phyloP scores from a whole-genome alignment of 30 jellyfish, hydroid and myxozoan species.

The Hydractinia symbiolongicarpus region DNA sequence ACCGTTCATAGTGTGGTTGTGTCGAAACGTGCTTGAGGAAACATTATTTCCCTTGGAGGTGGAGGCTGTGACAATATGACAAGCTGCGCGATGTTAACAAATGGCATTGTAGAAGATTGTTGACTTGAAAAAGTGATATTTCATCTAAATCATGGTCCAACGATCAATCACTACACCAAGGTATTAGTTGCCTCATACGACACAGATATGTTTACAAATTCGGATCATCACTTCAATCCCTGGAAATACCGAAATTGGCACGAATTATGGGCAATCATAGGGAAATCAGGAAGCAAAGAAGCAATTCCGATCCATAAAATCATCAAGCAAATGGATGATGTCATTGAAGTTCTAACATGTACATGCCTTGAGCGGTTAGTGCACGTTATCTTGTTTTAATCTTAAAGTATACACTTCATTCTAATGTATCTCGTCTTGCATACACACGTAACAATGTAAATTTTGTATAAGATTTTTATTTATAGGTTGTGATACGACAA shows the following conservation, averaged over 20 bases:
- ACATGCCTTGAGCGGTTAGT: background rate
- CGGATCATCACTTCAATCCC: background rate
- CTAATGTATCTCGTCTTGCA: too few species aligned
- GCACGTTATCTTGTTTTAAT: too few species aligned
- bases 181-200: background rate
- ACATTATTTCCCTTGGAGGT: background rate
- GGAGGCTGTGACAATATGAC: background rate
- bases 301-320: background rate
- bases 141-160: too few species aligned
- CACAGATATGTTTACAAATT: background rate
- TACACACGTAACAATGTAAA: too few species aligned
- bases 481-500: too few species aligned
- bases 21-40: background rate
- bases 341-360: background rate
- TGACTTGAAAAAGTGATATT: too few species aligned
- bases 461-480: too few species aligned
- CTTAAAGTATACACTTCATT: too few species aligned
- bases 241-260: background rate
- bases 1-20: background rate
- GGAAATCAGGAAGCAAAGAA: background rate
- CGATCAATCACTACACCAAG: too few species aligned
- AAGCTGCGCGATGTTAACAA: too few species aligned
- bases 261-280: background rate
- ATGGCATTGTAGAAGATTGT: too few species aligned
- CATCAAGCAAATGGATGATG: background rate